phyloP scores from a whole-genome alignment of 1,140 invertebrate genomes.

The Vollenhovia emeryi region DNA sequence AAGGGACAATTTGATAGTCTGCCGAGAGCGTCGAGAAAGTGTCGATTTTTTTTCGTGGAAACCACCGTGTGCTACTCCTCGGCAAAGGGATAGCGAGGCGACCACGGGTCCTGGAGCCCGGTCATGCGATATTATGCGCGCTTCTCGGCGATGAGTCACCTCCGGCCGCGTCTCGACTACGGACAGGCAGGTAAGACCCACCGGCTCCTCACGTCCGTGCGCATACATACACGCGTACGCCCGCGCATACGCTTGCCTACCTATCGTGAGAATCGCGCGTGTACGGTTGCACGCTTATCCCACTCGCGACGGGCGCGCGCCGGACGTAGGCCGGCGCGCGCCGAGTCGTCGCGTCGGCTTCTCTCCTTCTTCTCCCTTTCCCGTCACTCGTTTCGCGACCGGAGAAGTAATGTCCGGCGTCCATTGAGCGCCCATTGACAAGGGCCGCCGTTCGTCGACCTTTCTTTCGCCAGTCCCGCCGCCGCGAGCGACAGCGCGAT shows the following conservation, averaged over 20 bases:
- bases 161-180: conserved; percentile 34
- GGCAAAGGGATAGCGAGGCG: conserved; percentile 25
- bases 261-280: conserved; percentile 51
- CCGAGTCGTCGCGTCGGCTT: conserved; percentile 28
- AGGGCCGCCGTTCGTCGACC: background rate
- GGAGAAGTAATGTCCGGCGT: conserved; percentile 73
- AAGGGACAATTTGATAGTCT: too few species aligned
- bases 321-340: conserved; percentile 64
- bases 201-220: conserved; percentile 16
- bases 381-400: conserved; percentile 18
- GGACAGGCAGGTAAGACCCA: conserved; percentile 27
- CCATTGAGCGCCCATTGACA: conserved; percentile 77
- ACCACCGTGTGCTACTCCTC: background rate
- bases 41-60: conserved; percentile 20
- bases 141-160: conserved; percentile 67
- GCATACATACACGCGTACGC: conserved; percentile 10
- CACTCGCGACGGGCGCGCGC: conserved; percentile 56
- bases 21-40: background rate
- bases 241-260: conserved; percentile 34
- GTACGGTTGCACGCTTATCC: conserved; percentile 62
- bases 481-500: conserved; percentile 36
- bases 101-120: background rate
- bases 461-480: conserved; percentile 49
- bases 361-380: conserved; percentile 23
- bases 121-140: conserved; percentile 55